A percentile compares a stretch with the other conserved stretches of the same genome.
Conservation (phyloP, 2,797 vertebrate genomes). For the Mycteria americana region DNA sequence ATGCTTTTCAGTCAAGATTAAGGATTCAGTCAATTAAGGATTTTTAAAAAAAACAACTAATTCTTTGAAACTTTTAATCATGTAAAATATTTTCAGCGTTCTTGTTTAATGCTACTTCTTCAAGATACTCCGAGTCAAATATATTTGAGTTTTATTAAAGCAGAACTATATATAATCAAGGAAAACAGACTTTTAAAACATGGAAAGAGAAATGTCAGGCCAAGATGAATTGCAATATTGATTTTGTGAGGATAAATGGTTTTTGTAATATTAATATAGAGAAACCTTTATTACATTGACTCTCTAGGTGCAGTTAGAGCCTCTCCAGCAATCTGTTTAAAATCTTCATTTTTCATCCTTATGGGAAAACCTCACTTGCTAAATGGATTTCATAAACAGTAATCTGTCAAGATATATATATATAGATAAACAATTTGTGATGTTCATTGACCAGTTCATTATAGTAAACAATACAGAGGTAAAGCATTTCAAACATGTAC, state of each 20-base stretch:
- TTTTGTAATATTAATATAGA: constrained; percentile 91
- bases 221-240: constrained; percentile 85
- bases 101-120: constrained; percentile 40
- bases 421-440: constrained; percentile 86
- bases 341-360: constrained; percentile 87
- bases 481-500: constrained; percentile 14
- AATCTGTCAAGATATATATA: constrained; percentile 79
- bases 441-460: constrained; percentile 82
- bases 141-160: constrained; percentile 71
- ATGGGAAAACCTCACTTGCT: constrained; percentile 79
- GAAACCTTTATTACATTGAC: constrained; percentile 86
- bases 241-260: constrained; percentile 85
- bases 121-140: constrained; percentile 37
- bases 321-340: constrained; percentile 84
- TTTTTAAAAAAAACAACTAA: neutral
- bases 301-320: constrained; percentile 79
- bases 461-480: constrained; percentile 74
- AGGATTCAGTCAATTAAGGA: neutral
- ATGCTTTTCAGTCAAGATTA: neutral
- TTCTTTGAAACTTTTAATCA: constrained; percentile 32
- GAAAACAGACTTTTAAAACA: constrained; percentile 70
- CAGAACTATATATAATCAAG: constrained; percentile 70
- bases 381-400: constrained; percentile 83
- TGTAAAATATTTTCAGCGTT: constrained; percentile 32
- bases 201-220: constrained; percentile 69